These are phyloP conservation scores for Musca domestica DNA, from an alignment of 1,140 invertebrate species.

Conservation along the genomic window DNA sequence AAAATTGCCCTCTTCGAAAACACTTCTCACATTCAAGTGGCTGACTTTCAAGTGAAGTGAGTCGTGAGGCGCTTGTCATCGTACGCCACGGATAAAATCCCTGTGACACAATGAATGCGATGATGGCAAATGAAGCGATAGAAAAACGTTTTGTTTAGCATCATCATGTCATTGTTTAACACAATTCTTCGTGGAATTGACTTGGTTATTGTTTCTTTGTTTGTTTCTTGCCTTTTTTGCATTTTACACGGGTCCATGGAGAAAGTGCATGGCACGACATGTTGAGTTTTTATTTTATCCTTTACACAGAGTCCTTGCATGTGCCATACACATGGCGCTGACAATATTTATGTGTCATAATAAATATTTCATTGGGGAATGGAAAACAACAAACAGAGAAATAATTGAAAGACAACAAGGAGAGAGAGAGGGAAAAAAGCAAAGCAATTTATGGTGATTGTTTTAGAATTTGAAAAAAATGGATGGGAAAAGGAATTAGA, in stretches of 20 bases:
- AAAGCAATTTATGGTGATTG: conserved; percentile 14
- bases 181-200: conserved; percentile 14
- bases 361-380: conserved; percentile 21
- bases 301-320: no score
- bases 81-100: no score
- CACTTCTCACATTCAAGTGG: no score
- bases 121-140: conserved; percentile 19
- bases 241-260: not conserved
- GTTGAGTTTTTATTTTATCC: no score
- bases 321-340: not conserved
- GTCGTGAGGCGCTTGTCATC: no score
- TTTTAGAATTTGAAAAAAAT: not conserved
- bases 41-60: no score
- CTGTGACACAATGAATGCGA: no score
- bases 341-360: conserved; percentile 27
- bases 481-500: not conserved
- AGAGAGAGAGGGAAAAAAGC: not conserved
- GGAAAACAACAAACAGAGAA: not conserved
- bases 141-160: conserved; percentile 15
- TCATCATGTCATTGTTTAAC: conserved; percentile 18
- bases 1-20: no score
- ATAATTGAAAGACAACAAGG: conserved; percentile 16
- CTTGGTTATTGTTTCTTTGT: not conserved
- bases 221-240: not conserved
- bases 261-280: no score